Base-by-base conservation (phyloP, 2,113 vertebrate species). In the Carassius carassius region DNA sequence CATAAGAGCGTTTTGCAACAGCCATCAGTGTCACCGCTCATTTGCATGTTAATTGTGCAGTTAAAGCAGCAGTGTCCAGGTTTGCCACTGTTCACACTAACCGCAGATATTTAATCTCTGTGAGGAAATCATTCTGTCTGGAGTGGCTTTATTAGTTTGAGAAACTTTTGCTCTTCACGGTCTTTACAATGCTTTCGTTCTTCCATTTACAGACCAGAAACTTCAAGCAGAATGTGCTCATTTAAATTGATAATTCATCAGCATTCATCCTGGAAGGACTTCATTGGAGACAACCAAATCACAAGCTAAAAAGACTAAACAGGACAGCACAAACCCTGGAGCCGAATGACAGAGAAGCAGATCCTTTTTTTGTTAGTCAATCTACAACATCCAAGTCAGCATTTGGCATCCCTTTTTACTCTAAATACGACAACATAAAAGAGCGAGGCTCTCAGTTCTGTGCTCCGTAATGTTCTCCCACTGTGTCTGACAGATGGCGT, bases 401-500 rank as follows among this genome's bases (percentile, higher is more conserved):
- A 85, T 82, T 89, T 88, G 77, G 88, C 90, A 60, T 87, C 80
- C 85, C 86, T 90, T 91, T 80, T 89, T 41, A 84, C 78, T 89
- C 60, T 82, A 86, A 78, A 83, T 84, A 89, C 47, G 85, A 90
- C 89, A 89, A 89, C 91, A 83, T 85, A 88, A 91, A 89, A 90
- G 89, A 90, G 77, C 84, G 85, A 87, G 86, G 91, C 87, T 93
- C 91, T 94, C 90, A 90, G 94, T 95, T 94, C 92, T 94, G 93
- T 92, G 90, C 94, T 93, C 90, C 81, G 92, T 92, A 91, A 93
- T 90, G 91, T 95, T 90, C 92, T 96, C 95, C 95, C 91, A 94
- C 95, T 95, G 92, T 95, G 95, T 92, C 91, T 96, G 97, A 93
- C 98, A 99, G 98, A 99, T 99, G 98, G 98, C 94, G 96, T 96